A percentile compares a stretch with the other conserved stretches of the same genome.
These are phyloP conservation scores for Lethrus apterus DNA, from an alignment of 1,140 invertebrate species.

Conservation along the genomic window DNA sequence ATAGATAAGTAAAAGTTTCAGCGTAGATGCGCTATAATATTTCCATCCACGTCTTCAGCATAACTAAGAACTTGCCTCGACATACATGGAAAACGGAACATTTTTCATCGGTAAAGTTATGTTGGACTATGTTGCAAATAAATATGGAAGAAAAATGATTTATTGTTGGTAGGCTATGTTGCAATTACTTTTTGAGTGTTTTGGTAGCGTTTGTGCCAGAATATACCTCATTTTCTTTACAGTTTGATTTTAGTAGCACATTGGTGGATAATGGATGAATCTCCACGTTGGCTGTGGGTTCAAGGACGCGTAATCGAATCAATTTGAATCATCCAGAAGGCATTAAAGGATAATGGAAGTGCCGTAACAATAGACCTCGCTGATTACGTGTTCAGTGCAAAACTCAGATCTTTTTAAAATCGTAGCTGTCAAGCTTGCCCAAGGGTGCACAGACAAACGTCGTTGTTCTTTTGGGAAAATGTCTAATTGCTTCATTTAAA, in stretches of 20 bases:
- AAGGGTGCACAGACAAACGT: conserved; percentile 47
- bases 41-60: too few species aligned
- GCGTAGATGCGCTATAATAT: too few species aligned
- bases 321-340: conserved; percentile 63
- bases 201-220: conserved; percentile 66
- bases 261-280: conserved; percentile 83
- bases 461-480: conserved; percentile 69
- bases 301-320: conserved; percentile 65
- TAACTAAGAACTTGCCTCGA: too few species aligned
- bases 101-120: too few species aligned
- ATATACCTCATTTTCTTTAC: conserved; percentile 66
- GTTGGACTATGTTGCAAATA: conserved; percentile 83
- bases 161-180: conserved; percentile 67
- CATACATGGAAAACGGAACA: too few species aligned
- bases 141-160: conserved; percentile 72
- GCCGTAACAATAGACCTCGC: conserved; percentile 53
- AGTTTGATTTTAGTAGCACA: conserved; percentile 64
- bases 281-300: conserved; percentile 76
- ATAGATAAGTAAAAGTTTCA: too few species aligned
- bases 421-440: conserved; percentile 53
- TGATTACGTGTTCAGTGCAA: conserved; percentile 53
- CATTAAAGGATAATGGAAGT: conserved; percentile 60
- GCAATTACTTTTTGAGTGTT: conserved; percentile 64
- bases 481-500: conserved; percentile 79
- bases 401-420: conserved; percentile 68